A percentile compares a stretch with the other conserved stretches of the same genome.
Conservation (phyloP, 2,113 vertebrate species). For the Gallinago undulata region DNA sequence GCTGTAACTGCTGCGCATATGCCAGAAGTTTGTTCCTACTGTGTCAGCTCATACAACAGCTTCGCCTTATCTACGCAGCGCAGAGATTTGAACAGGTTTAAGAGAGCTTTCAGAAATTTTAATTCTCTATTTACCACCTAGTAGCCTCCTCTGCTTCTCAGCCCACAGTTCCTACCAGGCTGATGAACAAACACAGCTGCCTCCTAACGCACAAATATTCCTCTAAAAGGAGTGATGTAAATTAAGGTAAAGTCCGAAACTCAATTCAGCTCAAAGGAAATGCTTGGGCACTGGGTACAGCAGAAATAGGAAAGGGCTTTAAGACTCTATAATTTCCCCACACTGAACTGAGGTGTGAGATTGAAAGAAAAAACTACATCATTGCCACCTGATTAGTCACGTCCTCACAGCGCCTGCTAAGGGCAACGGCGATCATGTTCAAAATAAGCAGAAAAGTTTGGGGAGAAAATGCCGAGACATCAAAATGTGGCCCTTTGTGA, state of each 20-base stretch:
- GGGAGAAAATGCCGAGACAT: background rate
- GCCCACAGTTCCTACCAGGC: background rate
- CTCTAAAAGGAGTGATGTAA: background rate
- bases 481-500: background rate
- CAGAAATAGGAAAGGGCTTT: background rate
- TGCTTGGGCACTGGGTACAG: background rate
- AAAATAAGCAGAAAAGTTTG: background rate
- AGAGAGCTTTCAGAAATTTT: conserved; percentile 55
- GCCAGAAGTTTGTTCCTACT: conserved; percentile 55
- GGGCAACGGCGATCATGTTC: background rate
- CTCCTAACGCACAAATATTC: background rate
- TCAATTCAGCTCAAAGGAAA: background rate
- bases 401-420: background rate
- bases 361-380: background rate
- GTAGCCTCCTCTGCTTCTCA: background rate
- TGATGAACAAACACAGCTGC: background rate
- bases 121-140: conserved; percentile 38
- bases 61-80: conserved; percentile 50
- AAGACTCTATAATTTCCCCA: background rate
- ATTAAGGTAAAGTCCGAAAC: background rate
- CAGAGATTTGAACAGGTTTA: conserved; percentile 64
- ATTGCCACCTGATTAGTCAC: background rate
- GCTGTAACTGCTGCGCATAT: background rate
- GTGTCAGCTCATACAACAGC: conserved; percentile 45
- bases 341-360: background rate